A percentile compares a stretch with the other conserved stretches of the same genome.
These are phyloP conservation scores for Calidris pygmaea DNA, from an alignment of 2,113 vertebrate genomes.

Conservation along the genomic window DNA sequence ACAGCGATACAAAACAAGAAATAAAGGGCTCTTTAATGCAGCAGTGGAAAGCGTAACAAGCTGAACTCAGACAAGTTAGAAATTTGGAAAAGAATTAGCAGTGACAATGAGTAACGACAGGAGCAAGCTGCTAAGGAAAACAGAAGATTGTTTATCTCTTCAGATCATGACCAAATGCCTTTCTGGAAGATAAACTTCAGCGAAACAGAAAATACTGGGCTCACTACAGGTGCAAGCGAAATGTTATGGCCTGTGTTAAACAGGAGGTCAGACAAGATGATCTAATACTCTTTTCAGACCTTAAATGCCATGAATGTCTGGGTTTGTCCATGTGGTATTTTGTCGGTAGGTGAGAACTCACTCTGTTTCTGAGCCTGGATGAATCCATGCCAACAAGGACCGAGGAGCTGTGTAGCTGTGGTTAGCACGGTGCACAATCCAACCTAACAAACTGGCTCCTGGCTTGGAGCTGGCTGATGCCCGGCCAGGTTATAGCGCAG, in stretches of 20 bases:
- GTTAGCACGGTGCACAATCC: not conserved
- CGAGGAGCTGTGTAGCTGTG: not conserved
- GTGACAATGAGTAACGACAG: conserved; percentile 5
- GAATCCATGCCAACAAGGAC: not conserved
- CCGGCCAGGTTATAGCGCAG: not conserved
- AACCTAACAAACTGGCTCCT: not conserved
- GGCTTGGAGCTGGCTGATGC: not conserved
- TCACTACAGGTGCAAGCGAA: conserved; percentile 4
- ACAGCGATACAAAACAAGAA: not conserved
- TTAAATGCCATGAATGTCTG: not conserved
- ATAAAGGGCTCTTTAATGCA: not conserved
- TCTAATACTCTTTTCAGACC: conserved; percentile 13
- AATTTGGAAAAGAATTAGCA: conserved; percentile 25
- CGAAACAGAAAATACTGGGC: not conserved
- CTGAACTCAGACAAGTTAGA: not conserved
- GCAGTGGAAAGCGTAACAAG: not conserved
- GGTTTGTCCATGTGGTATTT: not conserved
- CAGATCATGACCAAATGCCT: conserved; percentile 22
- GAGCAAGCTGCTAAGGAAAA: conserved; percentile 18
- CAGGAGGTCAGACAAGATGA: conserved; percentile 38
- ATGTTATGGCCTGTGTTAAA: not conserved
- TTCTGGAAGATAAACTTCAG: conserved; percentile 22
- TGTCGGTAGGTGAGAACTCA: not conserved
- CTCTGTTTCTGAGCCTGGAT: not conserved
- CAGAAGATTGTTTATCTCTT: not conserved